Conservation (phyloP, 2,888 invertebrate species). For the Creontiades dilutus region DNA sequence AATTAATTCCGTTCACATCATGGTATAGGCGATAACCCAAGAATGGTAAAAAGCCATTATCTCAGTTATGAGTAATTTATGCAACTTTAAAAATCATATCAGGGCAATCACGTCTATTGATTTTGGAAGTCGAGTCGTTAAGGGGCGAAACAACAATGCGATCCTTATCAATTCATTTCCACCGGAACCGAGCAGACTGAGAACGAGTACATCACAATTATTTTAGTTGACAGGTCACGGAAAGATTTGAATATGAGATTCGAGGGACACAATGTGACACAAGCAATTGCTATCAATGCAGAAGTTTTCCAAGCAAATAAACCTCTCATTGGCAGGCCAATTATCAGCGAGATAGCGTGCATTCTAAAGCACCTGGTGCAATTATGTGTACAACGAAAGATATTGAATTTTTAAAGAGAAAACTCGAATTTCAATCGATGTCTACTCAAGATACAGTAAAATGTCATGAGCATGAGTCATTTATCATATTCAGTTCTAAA, state of each 20-base stretch:
- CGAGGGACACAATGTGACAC: not conserved
- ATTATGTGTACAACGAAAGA: not conserved
- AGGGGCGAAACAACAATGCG: not conserved
- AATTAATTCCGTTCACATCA: too few relatives aligned
- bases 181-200: not conserved
- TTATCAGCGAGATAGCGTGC: not conserved
- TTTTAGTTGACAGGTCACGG: not conserved
- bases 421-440: too few relatives aligned
- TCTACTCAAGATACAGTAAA: too few relatives aligned
- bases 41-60: not conserved
- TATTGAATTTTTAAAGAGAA: too few relatives aligned
- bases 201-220: not conserved
- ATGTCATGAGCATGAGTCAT: too few relatives aligned
- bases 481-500: too few relatives aligned
- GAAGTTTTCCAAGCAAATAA: not conserved
- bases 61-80: not conserved
- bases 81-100: not conserved
- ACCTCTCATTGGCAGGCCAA: not conserved
- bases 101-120: not conserved
- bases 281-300: not conserved
- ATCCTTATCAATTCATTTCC: conserved; percentile 5
- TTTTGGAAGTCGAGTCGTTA: not conserved
- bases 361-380: not conserved
- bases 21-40: too few relatives aligned
- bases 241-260: not conserved